Conservation (phyloP, 1,140 invertebrate species). For the Helicoverpa zea region DNA sequence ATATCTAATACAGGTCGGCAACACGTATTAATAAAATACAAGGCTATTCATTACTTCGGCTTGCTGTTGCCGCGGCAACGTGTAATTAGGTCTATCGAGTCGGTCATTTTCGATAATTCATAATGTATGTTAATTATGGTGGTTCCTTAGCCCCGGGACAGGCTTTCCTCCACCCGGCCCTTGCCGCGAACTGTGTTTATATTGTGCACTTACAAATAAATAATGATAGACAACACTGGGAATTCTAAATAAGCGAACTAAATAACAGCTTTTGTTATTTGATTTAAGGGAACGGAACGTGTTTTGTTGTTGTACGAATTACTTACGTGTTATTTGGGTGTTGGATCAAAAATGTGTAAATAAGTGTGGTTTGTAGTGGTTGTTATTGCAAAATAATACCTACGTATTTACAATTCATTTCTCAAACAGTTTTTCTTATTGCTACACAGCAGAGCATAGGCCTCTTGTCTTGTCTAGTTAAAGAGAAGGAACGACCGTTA, state of each 20-base stretch:
- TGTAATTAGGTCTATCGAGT: conserved; percentile 77
- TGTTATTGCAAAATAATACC: no score
- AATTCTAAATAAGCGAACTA: conserved; percentile 47
- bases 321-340: neutral
- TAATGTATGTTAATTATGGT: conserved; percentile 85
- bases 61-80: conserved; percentile 62
- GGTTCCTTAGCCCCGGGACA: conserved; percentile 71
- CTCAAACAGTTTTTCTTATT: no score
- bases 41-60: conserved; percentile 74
- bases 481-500: no score
- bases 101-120: conserved; percentile 83
- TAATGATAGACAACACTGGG: conserved; percentile 51
- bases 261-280: conserved; percentile 48
- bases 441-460: no score
- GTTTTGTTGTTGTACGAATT: conserved; percentile 6
- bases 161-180: conserved; percentile 43
- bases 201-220: conserved; percentile 52
- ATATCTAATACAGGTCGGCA: conserved; percentile 73
- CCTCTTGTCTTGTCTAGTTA: no score
- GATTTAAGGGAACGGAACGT: conserved; percentile 38
- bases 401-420: no score
- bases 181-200: conserved; percentile 50
- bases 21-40: conserved; percentile 73
- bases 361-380: neutral
- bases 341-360: neutral